Conservation (phyloP, 2,888 invertebrate species). For the Eilema griseolum region DNA sequence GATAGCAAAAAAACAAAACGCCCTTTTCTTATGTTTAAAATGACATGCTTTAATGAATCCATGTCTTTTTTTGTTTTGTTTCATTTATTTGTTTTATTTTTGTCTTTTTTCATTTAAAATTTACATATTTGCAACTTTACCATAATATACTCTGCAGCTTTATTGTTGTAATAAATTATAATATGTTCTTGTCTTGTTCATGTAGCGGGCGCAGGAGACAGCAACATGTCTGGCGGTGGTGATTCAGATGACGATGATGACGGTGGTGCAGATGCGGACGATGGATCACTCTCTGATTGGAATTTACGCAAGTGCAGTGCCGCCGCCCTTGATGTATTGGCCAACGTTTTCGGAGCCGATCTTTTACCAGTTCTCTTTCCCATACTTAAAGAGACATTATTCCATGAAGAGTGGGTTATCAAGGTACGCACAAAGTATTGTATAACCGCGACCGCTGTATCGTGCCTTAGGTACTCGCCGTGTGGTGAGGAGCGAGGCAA, state of each 20-base stretch:
- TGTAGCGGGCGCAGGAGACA: conserved; percentile 83
- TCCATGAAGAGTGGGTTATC: conserved; percentile 98
- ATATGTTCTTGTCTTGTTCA: neutral
- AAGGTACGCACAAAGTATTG: conserved; percentile 88
- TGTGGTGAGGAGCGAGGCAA: too few relatives aligned
- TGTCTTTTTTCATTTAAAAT: too few relatives aligned
- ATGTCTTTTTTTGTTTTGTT: too few relatives aligned
- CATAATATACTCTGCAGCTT: too few relatives aligned
- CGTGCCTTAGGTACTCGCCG: too few relatives aligned
- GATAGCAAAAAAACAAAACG: too few relatives aligned
- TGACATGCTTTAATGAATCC: neutral
- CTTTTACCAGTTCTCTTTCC: conserved; percentile 97
- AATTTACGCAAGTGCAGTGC: conserved; percentile 99
- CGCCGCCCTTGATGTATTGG: conserved; percentile 98
- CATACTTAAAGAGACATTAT: conserved; percentile 98
- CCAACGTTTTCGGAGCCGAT: conserved; percentile 98
- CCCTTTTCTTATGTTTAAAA: neutral
- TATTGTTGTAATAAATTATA: too few relatives aligned
- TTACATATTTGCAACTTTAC: too few relatives aligned
- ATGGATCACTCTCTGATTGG: conserved; percentile 98
- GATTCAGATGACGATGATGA: conserved; percentile 92
- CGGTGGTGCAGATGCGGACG: conserved; percentile 94
- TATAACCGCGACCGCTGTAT: too few relatives aligned
- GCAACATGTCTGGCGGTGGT: conserved; percentile 86
- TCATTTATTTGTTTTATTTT: too few relatives aligned